Conservation (phyloP, 2,797 vertebrate species). For the Scarus forsteni region DNA sequence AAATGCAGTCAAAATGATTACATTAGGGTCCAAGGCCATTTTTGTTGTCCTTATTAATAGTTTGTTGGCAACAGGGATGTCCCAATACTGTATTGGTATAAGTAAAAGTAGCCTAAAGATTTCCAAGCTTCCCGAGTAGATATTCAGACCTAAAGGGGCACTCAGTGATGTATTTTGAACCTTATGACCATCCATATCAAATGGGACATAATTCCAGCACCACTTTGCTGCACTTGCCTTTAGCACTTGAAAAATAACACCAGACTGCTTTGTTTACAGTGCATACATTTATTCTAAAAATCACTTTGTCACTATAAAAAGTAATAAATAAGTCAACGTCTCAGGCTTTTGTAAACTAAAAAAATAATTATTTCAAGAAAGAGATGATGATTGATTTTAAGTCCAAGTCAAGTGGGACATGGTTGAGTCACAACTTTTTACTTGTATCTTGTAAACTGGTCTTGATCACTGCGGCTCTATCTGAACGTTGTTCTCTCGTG, state of each 20-base stretch:
- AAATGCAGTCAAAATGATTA: no score
- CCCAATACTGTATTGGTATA: no score
- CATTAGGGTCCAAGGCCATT: no score
- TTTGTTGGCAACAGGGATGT: no score
- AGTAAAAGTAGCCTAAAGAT: no score
- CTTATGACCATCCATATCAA: no score
- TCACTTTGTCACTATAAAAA: slow-evolving; percentile 43
- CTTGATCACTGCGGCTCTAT: slow-evolving; percentile 10
- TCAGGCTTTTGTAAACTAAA: not conserved
- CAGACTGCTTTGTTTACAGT: not conserved
- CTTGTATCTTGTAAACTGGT: slow-evolving; percentile 24
- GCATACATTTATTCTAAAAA: slow-evolving; percentile 18
- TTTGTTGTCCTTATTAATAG: no score
- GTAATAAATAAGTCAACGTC: slow-evolving; percentile 57
- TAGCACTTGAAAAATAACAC: not conserved
- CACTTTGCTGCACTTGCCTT: not conserved
- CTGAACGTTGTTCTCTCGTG: slow-evolving; percentile 1
- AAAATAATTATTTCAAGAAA: slow-evolving; percentile 17
- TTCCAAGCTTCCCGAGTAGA: no score
- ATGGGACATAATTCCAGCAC: not conserved
- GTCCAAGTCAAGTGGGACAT: not conserved
- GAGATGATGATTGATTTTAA: slow-evolving; percentile 7
- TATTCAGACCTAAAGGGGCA: no score
- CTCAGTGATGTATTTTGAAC: no score
- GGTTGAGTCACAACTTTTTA: not conserved